Conservation (phyloP, 1,140 invertebrate genomes). For the Asobara japonica region DNA sequence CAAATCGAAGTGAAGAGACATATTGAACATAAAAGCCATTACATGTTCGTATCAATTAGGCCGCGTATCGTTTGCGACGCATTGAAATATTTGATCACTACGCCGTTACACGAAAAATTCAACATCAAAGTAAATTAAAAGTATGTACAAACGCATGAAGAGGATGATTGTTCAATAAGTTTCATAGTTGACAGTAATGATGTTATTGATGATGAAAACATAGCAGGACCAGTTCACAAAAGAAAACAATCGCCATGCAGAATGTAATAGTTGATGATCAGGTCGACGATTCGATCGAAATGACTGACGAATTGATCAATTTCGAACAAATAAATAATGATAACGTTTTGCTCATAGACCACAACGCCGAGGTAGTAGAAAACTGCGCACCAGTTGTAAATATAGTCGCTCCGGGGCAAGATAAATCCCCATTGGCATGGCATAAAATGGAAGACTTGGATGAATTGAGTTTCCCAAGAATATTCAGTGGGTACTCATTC, state of each 20-base stretch:
- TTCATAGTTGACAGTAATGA: no score
- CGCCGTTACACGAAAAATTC: no score
- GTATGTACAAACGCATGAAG: neutral
- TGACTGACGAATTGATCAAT: no score
- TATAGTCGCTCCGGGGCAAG: no score
- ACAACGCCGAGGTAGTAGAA: neutral
- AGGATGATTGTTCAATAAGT: no score
- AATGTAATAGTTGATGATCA: neutral
- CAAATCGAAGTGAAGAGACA: no score
- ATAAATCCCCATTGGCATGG: no score
- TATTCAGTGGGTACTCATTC: neutral
- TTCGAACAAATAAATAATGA: neutral
- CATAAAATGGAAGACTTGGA: no score
- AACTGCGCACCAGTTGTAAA: neutral
- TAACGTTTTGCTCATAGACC: neutral
- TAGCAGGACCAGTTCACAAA: neutral
- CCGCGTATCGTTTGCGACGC: constrained; percentile 17
- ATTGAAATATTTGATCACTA: constrained; percentile 21
- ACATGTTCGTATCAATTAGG: no score
- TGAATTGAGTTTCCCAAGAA: neutral
- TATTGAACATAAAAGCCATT: no score
- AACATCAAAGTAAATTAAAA: constrained; percentile 28
- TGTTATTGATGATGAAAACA: no score
- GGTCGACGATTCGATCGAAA: no score
- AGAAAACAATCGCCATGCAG: neutral